Evolutionary conservation across 2,113 vertebrate genomes (phyloP), one percentile per base, ranked within the genome.

Genomic region (Pithys albifrons): DNA sequence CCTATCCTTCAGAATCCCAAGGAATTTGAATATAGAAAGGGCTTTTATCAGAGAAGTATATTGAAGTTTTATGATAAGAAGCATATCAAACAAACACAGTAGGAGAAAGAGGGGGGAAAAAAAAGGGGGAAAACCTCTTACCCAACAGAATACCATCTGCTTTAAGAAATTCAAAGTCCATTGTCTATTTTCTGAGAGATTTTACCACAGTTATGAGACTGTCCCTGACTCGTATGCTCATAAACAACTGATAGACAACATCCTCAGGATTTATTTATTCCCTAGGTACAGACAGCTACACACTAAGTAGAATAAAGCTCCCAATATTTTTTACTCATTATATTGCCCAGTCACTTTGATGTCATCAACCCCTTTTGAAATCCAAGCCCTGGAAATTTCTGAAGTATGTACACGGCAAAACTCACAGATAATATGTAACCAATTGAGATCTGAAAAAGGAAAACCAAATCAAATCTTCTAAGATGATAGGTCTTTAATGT

Each of bases 71-170:
- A 71, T 71, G 9, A 10, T 12, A 65, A 73, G 6, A 67, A 8
- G 1, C 3, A 49, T 54, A 85, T 27, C 2, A 52, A 84, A 90
- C 48, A 85, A 66, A 31, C 2, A 3, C 14, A 55, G 12, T 12
- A 51, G 28, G 4, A 88, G 12, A 76, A 49, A 77, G 4, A 35
- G 9, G 23, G 14, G 14, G 6, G 6, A 20, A 17, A 12, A 33
- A 10, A 1, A 3, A 5, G 18, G 2, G 1, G 8, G 15, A 25
- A 54, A 22, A 8, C 4, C 0, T 14, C 8, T 66, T 70, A 65
- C 5, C 6, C 24, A 66, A 12, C 5, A 51, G 25, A 27, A 54
- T 8, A 20, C 2, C 7, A 11, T 39, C 17, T 82, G 16, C 31
- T 55, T 82, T 54, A 22, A 64, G 46, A 79, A 67, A 64, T 46